Base-by-base conservation (phyloP, 35 echinoderm and acorn worm genomes). In the Stichopus chloronotus region DNA sequence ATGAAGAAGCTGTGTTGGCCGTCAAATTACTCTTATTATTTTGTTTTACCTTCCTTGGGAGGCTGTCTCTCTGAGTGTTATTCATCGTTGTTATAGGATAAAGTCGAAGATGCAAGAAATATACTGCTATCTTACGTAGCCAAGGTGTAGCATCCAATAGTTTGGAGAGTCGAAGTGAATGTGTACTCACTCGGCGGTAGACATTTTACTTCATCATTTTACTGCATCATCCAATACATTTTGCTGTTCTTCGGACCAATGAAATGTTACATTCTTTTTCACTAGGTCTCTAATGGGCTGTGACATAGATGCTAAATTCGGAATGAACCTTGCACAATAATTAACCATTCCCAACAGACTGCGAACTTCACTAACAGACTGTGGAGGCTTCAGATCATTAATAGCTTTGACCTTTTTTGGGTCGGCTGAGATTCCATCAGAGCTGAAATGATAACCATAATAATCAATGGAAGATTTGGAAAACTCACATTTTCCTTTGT, bases 401-500 rank as follows among this genome's bases (percentile, higher is more conserved):
- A 85, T 85, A 9, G 93, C 93, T 60, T 90, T 16, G 1, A 94
- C 87, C 53, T 94, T 94, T 43, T 81, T 81, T 4, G 74, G 93
- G 63, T 94, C 87, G 8, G 93, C 86, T 77, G 92, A 88, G 25
- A 55, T 83, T 83, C 53, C 53, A 83, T 11, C 55, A 16, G 5
- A 54, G 55, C 25, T 53, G 19, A 85, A 85, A 9, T 53, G 25
- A 14, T 58, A 85, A 4, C 55, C 82, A 85, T 53, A 85, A 16
- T n/a, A 59, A 87, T 88, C 78, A 19, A 93, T 56, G 4, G 14
- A 55, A 10, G 7, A 8, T 21, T 82, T 63, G 8, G 23, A 14
- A 74, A 93, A 93, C 56, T 93, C 72, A 88, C 92, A 93, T 57
- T 93, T 93, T 0, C 58, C 16, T 25, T 71, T 78, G 53, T 94